Conservation (phyloP, 2,888 invertebrate species). For the Cephus sareptanus region DNA sequence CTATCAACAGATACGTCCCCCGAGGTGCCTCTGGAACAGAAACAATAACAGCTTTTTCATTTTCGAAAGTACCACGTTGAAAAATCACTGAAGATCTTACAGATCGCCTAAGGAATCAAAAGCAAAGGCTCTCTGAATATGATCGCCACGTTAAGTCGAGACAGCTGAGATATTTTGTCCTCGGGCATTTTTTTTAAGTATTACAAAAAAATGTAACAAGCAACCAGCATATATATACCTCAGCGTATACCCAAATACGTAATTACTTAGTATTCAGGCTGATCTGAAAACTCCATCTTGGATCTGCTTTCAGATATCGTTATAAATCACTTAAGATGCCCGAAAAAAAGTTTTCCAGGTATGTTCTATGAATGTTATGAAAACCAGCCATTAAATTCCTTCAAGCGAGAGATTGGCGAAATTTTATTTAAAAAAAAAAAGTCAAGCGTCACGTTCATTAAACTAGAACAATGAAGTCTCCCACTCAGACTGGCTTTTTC, state of each 20-base stretch:
- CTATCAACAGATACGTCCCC: conserved; percentile 87
- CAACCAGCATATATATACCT: neutral
- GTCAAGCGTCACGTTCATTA: neutral
- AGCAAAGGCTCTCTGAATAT: neutral
- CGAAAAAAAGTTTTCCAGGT: neutral
- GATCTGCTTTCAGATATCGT: neutral
- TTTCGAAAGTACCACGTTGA: conserved; percentile 29
- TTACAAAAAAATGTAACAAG: neutral
- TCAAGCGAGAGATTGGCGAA: neutral
- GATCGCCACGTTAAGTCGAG: neutral
- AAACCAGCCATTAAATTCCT: neutral
- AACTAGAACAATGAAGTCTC: neutral
- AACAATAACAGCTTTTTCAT: conserved; percentile 27
- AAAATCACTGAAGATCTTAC: conserved; percentile 22
- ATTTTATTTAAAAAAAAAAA: neutral
- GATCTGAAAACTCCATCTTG: too few relatives aligned
- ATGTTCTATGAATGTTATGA: neutral
- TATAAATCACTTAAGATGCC: neutral
- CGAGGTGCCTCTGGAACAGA: conserved; percentile 80
- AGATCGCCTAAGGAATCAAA: neutral
- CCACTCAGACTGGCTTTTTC: neutral
- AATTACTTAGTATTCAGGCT: neutral
- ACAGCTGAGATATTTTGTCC: neutral
- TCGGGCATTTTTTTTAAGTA: neutral
- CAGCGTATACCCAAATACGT: neutral